Evolutionary conservation across 2,797 vertebrate genomes (phyloP), one percentile per base, ranked within the genome.

Genomic region (Phataginus tetradactyla): DNA sequence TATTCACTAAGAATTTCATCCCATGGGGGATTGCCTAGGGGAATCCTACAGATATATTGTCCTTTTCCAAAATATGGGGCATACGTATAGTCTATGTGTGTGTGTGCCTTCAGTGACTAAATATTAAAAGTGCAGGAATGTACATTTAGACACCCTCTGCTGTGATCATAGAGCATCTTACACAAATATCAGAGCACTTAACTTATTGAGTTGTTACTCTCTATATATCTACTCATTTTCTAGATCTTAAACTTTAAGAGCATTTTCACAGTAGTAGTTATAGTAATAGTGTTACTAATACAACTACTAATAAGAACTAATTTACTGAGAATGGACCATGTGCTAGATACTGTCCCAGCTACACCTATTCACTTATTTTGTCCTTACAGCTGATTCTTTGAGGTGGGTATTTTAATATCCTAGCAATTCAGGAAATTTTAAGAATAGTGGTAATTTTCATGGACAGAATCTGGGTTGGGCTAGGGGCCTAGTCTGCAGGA

Each of bases 1-100:
- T n/a, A 84, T 71, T 96, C 71, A 53, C n/a, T 27, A 39, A 96
- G 83, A 74, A 79, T 96, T 91, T 88, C 68, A 93, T 51, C 4
- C 51, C 11, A 6, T 49, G 10, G 20, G 49, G 12, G n/a, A 55
- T 89, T 59, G 32, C 80, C n/a, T 32, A 94, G 78, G 96, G 55
- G 4, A 77, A 69, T 20, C 51, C 49, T 92, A 49, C 55, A 18
- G 89, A 49, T 88, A 29, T 53, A 12, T 59, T 75, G 89, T 64
- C 4, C 37, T 4, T 96, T 13, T 64, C 64, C 32, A 92, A 83
- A 96, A 63, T 79, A 68, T 74, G 68, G 45, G 29, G 12, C 21
- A 45, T 0, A 11, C 37, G 3, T 66, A 18, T 21, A 55, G 18
- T 75, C 66, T 20, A 29, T 85, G 61, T 78, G 20, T 68, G 7